Evolutionary conservation across 2,888 invertebrate genomes (phyloP), one percentile per base, ranked within the genome.

Genomic region (Cancer borealis): DNA sequence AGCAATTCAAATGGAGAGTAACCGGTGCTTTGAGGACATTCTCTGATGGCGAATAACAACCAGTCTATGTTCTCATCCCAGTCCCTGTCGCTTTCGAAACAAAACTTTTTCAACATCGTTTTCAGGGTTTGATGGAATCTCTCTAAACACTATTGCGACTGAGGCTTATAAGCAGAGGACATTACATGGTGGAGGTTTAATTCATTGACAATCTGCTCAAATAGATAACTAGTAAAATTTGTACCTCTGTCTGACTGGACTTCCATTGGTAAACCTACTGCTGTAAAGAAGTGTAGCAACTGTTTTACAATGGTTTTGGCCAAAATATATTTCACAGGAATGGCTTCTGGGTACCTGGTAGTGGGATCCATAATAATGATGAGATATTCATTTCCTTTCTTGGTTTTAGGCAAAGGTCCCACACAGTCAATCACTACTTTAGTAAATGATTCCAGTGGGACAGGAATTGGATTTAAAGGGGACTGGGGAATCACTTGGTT

Each of bases 331-430:
- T 73, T 91, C 0, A 91, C n/a, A 8, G 54, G 87, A 21, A 88
- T 45, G 26, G 92, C 92, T 60, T 92, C 92, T 49, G 89, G 89
- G 10, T 49, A 89, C n/a, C 89, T 49, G 89, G 89, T 89, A n/a
- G 89, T 89, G 26, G 49, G 49, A n/a, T 49, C 47, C 49, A 89
- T 21, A n/a, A 89, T 30, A 3, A 49, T 89, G 5, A 89, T n/a
- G 0, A 89, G 10, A 49, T 89, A 89, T n/a, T n/a, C 49, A 89
- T 89, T 89, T 14, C 89, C 89, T 30, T 47, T 89, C 0, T 89
- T 89, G 6, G 49, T 89, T 49, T 89, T 49, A 6, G 89, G 89
- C 8, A 89, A n/a, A 49, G 89, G 89, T 0, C 49, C 89, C 21
- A 89, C 89, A n/a, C 47, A 49, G n/a, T 89, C 89, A 26, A 89